A percentile compares a stretch with the other conserved stretches of the same genome.
phyloP scores from a whole-genome alignment of 2,888 invertebrate genomes.

The Lepetodrilus schrolli region DNA sequence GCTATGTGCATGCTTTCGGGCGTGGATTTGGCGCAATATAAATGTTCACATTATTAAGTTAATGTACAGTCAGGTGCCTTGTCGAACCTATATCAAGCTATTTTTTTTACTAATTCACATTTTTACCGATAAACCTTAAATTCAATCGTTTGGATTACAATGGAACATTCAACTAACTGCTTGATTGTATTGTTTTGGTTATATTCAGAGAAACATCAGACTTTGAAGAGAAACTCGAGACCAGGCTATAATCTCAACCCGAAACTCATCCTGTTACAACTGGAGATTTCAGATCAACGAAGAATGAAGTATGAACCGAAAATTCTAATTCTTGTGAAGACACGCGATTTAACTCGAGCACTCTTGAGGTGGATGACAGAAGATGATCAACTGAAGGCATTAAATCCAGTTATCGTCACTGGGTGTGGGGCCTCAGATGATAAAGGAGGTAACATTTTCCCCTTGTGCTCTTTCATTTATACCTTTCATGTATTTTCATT shows the following conservation, averaged over 20 bases:
- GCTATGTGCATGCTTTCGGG: no score
- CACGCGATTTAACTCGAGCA: neutral
- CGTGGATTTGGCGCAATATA: no score
- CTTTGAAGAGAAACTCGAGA: neutral
- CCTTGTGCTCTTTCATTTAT: no score
- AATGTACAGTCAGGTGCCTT: no score
- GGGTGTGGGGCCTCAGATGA: neutral
- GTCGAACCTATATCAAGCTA: no score
- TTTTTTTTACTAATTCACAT: no score
- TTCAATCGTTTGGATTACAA: no score
- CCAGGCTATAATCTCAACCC: neutral
- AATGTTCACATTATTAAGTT: no score
- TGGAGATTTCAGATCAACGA: neutral
- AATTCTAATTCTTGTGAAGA: constrained; percentile 1
- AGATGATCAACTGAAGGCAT: neutral
- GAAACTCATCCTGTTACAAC: neutral
- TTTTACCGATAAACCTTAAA: no score
- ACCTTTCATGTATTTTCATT: neutral
- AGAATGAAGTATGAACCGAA: neutral
- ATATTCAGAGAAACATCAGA: no score
- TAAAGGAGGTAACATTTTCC: neutral
- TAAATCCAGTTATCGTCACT: constrained; percentile 4
- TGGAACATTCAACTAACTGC: no score
- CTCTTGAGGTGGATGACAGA: neutral
- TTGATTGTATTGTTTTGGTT: no score